These are phyloP conservation scores for Acridotheres tristis DNA, from an alignment of 2,797 vertebrate species.

Conservation along the genomic window DNA sequence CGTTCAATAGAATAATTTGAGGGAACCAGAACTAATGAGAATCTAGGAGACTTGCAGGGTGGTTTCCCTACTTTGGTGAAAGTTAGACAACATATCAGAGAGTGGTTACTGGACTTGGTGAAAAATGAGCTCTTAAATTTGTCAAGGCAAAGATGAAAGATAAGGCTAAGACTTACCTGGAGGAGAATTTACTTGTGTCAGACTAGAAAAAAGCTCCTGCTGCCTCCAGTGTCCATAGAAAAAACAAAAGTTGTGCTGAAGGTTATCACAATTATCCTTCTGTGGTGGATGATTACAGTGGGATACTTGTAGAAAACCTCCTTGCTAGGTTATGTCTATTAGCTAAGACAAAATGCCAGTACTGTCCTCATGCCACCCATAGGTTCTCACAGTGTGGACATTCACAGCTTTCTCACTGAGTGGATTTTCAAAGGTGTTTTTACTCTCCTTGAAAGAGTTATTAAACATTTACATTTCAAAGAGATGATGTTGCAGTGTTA, in stretches of 20 bases:
- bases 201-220: neutral
- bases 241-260: neutral
- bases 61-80: neutral
- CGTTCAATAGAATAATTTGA: neutral
- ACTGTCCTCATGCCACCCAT: neutral
- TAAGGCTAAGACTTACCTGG: neutral
- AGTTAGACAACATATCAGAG: neutral
- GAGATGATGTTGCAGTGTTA: neutral
- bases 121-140: neutral
- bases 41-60: neutral
- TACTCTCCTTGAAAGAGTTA: neutral
- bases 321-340: neutral
- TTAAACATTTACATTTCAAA: neutral
- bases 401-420: neutral
- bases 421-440: neutral
- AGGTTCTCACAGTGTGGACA: neutral
- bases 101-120: neutral
- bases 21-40: neutral
- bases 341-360: neutral
- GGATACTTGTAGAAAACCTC: neutral
- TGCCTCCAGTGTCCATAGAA: neutral
- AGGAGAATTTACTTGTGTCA: neutral
- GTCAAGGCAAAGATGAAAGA: neutral
- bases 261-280: neutral
- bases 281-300: neutral